phyloP scores from a whole-genome alignment of 2,888 invertebrate species.

The Epiblema foenella region DNA sequence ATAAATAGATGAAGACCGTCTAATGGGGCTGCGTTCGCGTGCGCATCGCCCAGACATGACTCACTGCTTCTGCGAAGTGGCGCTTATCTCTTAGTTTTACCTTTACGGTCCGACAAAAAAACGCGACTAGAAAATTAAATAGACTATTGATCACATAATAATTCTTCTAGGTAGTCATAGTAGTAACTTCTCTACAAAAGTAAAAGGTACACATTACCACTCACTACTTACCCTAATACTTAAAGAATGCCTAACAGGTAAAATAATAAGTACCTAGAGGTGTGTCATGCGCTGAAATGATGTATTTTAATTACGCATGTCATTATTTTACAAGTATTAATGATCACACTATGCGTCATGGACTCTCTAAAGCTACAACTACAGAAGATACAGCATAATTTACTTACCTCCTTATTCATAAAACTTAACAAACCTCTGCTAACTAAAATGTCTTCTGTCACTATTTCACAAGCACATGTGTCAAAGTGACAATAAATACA shows the following conservation, averaged over 20 bases:
- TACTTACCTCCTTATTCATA: too few relatives aligned
- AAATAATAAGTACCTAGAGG: not conserved
- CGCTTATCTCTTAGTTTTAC: constrained; percentile 40
- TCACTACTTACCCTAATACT: too few relatives aligned
- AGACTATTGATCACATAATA: not conserved
- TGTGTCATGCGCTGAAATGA: constrained; percentile 13
- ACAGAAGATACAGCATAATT: too few relatives aligned
- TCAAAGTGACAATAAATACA: too few relatives aligned
- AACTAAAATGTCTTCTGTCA: too few relatives aligned
- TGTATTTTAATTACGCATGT: constrained; percentile 7
- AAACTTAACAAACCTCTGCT: too few relatives aligned
- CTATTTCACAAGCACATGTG: too few relatives aligned
- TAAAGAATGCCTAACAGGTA: too few relatives aligned
- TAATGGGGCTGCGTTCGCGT: not conserved
- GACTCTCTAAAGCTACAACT: not conserved
- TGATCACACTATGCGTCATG: not conserved
- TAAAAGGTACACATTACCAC: not conserved
- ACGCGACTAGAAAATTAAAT: constrained; percentile 4
- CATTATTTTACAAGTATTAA: constrained; percentile 2
- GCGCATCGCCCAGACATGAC: constrained; percentile 58
- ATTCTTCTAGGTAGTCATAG: too few relatives aligned
- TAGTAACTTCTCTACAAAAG: too few relatives aligned
- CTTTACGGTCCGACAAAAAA: constrained; percentile 37
- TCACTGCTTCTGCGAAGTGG: constrained; percentile 52
- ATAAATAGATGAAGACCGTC: constrained; percentile 57